Conservation (phyloP, 2,797 vertebrate species). For the Phataginus tetradactyla region DNA sequence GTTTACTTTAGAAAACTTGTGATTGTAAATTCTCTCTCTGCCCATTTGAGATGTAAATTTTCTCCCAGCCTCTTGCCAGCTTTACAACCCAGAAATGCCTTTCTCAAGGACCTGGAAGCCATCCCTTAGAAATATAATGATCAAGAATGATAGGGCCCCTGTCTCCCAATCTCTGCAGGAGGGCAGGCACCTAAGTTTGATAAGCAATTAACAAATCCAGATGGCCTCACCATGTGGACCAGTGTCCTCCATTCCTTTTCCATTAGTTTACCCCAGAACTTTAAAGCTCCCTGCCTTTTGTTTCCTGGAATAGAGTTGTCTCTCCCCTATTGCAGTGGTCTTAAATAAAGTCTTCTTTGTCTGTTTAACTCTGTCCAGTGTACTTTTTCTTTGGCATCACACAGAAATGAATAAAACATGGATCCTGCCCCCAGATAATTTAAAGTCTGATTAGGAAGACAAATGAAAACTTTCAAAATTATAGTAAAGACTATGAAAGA, state of each 20-base stretch:
- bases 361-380: not conserved
- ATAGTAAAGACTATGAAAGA: conserved; percentile 9
- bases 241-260: not conserved
- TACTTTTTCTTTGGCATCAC: not conserved
- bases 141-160: not conserved
- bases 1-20: not conserved
- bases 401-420: not conserved
- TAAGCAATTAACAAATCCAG: not conserved
- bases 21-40: not conserved
- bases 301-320: not conserved
- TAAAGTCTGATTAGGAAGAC: conserved; percentile 29
- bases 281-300: not conserved
- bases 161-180: not conserved
- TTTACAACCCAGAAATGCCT: conserved; percentile 21
- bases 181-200: not conserved
- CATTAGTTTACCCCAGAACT: too few species aligned
- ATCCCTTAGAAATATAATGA: not conserved
- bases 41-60: not conserved
- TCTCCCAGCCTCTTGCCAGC: not conserved
- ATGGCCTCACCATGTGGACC: not conserved
- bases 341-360: not conserved
- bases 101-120: not conserved
- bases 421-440: not conserved
- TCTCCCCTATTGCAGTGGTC: not conserved
- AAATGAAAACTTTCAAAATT: conserved; percentile 45